Conservation (phyloP, 1,140 invertebrate species). For the Gryon sp. region DNA sequence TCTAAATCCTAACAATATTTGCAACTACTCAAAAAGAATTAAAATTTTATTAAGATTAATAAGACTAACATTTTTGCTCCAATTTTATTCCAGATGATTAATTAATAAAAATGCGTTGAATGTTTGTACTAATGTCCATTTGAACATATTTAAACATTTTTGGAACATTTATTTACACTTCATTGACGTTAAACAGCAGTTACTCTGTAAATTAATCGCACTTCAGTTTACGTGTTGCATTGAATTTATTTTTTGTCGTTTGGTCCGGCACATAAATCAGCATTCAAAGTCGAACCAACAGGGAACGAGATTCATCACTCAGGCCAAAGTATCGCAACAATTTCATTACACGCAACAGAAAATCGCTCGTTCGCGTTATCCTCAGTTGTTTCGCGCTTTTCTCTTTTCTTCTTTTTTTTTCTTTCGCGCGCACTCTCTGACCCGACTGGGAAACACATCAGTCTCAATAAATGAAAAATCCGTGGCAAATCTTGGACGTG, state of each 20-base stretch:
- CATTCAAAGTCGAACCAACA: slow-evolving; percentile 38
- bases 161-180: slow-evolving; percentile 40
- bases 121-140: too few relatives aligned
- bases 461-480: slow-evolving; percentile 63
- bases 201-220: slow-evolving; percentile 47
- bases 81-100: too few relatives aligned
- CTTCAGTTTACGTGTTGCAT: slow-evolving; percentile 34
- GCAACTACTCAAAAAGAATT: too few relatives aligned
- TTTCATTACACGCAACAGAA: slow-evolving; percentile 58
- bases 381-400: too few relatives aligned
- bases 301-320: slow-evolving; percentile 47
- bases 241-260: slow-evolving; percentile 29
- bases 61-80: too few relatives aligned
- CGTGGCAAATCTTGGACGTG: slow-evolving; percentile 46
- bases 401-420: background rate
- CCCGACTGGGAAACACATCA: slow-evolving; percentile 37
- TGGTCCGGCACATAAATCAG: slow-evolving; percentile 38
- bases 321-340: slow-evolving; percentile 46
- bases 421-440: slow-evolving; percentile 13
- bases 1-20: too few relatives aligned
- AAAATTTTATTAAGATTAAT: too few relatives aligned
- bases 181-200: slow-evolving; percentile 17
- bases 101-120: too few relatives aligned
- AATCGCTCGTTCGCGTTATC: slow-evolving; percentile 27
- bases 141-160: too few relatives aligned